Conservation (phyloP, 1,140 invertebrate genomes). For the Bombus soroeensis region DNA sequence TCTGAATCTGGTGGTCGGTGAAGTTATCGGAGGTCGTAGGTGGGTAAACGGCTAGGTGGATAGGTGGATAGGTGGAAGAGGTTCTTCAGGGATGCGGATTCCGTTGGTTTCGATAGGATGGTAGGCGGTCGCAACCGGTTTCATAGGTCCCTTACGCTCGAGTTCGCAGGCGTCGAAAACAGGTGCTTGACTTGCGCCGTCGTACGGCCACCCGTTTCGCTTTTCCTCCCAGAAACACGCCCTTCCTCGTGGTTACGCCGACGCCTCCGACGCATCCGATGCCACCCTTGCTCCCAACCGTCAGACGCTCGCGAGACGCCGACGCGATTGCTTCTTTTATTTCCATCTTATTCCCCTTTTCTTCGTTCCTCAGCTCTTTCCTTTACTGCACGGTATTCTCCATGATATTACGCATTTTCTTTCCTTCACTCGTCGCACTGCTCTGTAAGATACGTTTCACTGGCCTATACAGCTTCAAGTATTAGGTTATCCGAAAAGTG, state of each 20-base stretch:
- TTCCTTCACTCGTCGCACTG: too few species aligned
- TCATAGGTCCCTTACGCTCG: slow-evolving; percentile 56
- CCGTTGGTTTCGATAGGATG: slow-evolving; percentile 72
- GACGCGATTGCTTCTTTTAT: not conserved
- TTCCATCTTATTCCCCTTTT: too few species aligned
- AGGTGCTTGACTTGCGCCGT: slow-evolving; percentile 66
- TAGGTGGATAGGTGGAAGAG: slow-evolving; percentile 67
- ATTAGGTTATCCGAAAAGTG: too few species aligned
- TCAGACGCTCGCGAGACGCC: slow-evolving; percentile 41
- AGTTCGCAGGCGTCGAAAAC: slow-evolving; percentile 74
- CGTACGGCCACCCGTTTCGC: slow-evolving; percentile 56
- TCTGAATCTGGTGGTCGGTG: not conserved
- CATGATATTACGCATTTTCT: not conserved
- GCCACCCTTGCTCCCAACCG: slow-evolving; percentile 5
- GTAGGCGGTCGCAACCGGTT: slow-evolving; percentile 75
- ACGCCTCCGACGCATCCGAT: slow-evolving; percentile 50
- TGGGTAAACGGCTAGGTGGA: slow-evolving; percentile 50
- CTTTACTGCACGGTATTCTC: rapidly evolving
- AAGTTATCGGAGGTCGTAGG: slow-evolving; percentile 56
- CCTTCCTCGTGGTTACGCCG: slow-evolving; percentile 44
- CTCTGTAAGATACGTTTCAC: too few species aligned
- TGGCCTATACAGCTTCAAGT: too few species aligned
- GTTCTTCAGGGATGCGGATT: slow-evolving; percentile 56
- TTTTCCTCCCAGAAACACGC: slow-evolving; percentile 65
- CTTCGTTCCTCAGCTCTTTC: not conserved